Conservation (phyloP, 2,888 invertebrate species). For the Yponomeuta sedellus region DNA sequence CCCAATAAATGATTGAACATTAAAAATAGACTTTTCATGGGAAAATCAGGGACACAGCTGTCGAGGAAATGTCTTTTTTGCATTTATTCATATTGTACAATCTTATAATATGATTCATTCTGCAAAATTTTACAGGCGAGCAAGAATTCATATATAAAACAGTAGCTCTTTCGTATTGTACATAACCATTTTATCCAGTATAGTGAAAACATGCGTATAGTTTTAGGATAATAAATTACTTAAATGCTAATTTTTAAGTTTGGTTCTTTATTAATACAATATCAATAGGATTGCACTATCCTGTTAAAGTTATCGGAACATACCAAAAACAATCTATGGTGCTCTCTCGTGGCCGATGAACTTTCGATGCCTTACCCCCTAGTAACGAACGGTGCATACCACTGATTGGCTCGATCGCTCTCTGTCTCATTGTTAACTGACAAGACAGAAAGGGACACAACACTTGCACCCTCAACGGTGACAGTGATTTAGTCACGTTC, state of each 20-base stretch:
- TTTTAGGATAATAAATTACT: slow-evolving; percentile 78
- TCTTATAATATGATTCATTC: slow-evolving; percentile 76
- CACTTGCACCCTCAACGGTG: background rate
- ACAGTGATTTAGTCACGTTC: background rate
- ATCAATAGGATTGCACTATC: slow-evolving; percentile 75
- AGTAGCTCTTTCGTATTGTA: slow-evolving; percentile 75
- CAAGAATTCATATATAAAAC: slow-evolving; percentile 78
- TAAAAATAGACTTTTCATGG: background rate
- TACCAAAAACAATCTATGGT: slow-evolving; percentile 69
- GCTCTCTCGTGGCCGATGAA: slow-evolving; percentile 71
- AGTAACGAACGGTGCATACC: background rate
- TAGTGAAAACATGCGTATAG: slow-evolving; percentile 78
- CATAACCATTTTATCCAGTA: slow-evolving; percentile 76
- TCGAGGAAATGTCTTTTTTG: slow-evolving; percentile 77
- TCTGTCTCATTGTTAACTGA: slow-evolving; percentile 1
- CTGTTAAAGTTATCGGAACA: slow-evolving; percentile 67
- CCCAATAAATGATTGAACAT: background rate
- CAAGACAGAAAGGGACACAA: background rate
- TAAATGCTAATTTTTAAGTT: slow-evolving; percentile 73
- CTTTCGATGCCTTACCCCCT: slow-evolving; percentile 57
- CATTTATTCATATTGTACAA: slow-evolving; percentile 78
- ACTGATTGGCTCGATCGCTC: background rate
- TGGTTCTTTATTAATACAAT: slow-evolving; percentile 78
- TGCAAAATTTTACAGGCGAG: slow-evolving; percentile 78
- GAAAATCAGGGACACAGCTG: slow-evolving; percentile 21